Evolutionary conservation across 2,888 invertebrate genomes (phyloP).

Genomic region (Tridacna gigas): DNA sequence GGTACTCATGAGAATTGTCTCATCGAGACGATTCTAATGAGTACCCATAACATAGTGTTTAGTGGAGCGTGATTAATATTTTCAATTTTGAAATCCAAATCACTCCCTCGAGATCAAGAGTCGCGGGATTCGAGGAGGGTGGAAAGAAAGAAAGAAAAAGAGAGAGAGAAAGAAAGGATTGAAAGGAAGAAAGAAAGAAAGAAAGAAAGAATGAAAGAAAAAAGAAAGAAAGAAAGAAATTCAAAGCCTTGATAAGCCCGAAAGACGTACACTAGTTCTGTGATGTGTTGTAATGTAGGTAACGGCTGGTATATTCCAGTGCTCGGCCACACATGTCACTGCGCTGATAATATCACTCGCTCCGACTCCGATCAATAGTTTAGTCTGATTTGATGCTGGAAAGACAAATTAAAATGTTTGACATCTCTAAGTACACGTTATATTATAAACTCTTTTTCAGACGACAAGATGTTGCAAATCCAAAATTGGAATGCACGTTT

Average conservation of each 20-base stretch:
- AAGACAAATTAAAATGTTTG: too few relatives aligned
- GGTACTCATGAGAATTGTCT: not conserved
- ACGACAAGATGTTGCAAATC: too few relatives aligned
- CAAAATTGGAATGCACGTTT: too few relatives aligned
- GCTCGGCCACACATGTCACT: conserved; percentile 34
- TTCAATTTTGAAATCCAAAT: too few relatives aligned
- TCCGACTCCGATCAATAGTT: conserved; percentile 47
- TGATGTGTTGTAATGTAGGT: conserved; percentile 44
- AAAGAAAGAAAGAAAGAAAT: not conserved
- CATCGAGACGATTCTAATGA: not conserved
- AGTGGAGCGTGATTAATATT: too few relatives aligned
- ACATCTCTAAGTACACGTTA: too few relatives aligned
- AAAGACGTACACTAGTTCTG: conserved; percentile 35
- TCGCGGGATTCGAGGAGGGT: too few relatives aligned
- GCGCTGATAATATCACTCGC: conserved; percentile 34
- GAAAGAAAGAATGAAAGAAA: not conserved
- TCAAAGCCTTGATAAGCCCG: not conserved
- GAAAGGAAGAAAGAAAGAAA: not conserved
- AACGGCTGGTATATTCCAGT: conserved; percentile 30
- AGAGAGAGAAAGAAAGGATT: not conserved
- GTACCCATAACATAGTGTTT: not conserved
- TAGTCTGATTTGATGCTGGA: conserved; percentile 1
- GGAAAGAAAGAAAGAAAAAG: conserved; percentile 7
- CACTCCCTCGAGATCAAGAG: too few relatives aligned
- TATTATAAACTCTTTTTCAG: too few relatives aligned